A percentile compares a stretch with the other conserved stretches of the same genome.
Conservation (phyloP, 2,113 vertebrate species). For the Oostethus manadensis region DNA sequence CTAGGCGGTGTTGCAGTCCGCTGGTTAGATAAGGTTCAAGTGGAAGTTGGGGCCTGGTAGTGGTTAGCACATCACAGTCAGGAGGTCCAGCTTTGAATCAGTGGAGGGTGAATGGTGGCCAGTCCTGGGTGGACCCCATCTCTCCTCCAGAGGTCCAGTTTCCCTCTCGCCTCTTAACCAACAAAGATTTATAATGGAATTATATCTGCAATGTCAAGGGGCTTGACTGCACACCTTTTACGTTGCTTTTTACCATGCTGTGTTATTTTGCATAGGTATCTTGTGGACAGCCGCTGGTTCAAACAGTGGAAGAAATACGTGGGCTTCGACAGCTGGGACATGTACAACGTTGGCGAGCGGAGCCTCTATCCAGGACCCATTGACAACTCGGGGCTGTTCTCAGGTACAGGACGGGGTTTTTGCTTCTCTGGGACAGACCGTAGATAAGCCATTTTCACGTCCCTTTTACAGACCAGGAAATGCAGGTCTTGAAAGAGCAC, state of each 20-base stretch:
- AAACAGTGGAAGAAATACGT: conserved; percentile 99
- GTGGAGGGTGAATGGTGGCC: no score
- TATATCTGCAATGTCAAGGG: conserved; percentile 36
- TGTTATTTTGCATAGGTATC: conserved; percentile 56
- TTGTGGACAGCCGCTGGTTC: conserved; percentile 94
- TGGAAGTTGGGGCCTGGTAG: no score
- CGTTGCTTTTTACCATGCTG: no score
- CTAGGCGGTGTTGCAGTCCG: background rate
- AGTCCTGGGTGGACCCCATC: no score
- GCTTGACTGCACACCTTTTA: no score
- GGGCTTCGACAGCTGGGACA: conserved; percentile 93
- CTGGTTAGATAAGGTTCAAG: background rate
- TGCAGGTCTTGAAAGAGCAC: conserved; percentile 86
- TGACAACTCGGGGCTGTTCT: conserved; percentile 93
- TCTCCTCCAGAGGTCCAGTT: background rate
- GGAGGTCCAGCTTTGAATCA: no score
- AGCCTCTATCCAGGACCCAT: conserved; percentile 87
- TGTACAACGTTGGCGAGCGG: conserved; percentile 85
- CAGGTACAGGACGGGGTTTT: conserved; percentile 68
- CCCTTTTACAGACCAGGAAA: conserved; percentile 78
- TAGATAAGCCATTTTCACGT: background rate
- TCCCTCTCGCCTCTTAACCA: conserved; percentile 45
- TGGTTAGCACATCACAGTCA: no score
- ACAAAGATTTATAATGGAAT: conserved; percentile 47
- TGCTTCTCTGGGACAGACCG: background rate